Base-by-base conservation (phyloP, 1,140 invertebrate species). In the Heliconius eleuchia region DNA sequence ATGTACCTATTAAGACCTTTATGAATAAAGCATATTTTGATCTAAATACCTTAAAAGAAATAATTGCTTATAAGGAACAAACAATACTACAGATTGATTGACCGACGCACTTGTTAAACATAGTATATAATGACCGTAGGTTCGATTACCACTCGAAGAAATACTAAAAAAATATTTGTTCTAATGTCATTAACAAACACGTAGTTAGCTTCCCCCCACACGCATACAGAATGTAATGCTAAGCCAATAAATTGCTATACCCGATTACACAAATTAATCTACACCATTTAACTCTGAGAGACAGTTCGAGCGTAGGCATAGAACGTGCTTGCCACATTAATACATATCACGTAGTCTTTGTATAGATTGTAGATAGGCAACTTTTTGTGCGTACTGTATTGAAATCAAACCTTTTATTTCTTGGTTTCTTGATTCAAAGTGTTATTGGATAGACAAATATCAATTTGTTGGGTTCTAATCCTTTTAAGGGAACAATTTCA, bases 371-470 rank as follows among this genome's bases (percentile, higher is more conserved):
- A 81, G 89, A 92, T 88, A 76, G 75, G 75, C 75, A 83, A 85
- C 91, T 92, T 92, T 93, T 92, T 94, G 92, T 94, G 89, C 87
- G 27, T 66, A 66, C n/a, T 66, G 23, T 66, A 27, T 66, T 66
- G 60, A 66, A 66, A 11, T 66, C 11, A 66, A 66, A 30, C 9
- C 55, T 60, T 60, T 23, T 66, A 30, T 66, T 66, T 66, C 7
- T 66, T 66, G 60, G 27, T 66, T 66, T 66, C 7, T 66, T 66
- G 60, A 11, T 66, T 66, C 19, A 52, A 52, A 52, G 4, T 52
- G 50, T 18, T 52, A 19, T 52, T 52, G 16, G 50, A 19, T 52
- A 19, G 18, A 52, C 1, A 16, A 52, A 52, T 52, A 52, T 52
- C 5, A 19, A 52, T 52, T 19, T 7, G 42, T 16, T 46, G 4